Evolutionary conservation across 2,888 invertebrate species (phyloP).

Genomic region (Aporophyla lueneburgensis): DNA sequence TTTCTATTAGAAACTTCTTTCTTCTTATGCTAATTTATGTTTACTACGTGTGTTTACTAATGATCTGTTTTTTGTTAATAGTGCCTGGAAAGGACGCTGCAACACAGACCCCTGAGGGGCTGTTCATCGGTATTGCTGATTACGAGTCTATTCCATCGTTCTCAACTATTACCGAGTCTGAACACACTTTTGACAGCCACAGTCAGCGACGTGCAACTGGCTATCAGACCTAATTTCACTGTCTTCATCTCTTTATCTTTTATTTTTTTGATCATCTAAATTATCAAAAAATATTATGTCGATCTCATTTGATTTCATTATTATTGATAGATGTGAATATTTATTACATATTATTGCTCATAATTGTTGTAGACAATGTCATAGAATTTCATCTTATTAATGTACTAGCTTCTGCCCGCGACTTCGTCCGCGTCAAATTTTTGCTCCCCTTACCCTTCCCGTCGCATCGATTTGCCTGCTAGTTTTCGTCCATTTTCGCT

Average conservation of each 20-base stretch:
- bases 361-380: background rate
- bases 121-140: background rate
- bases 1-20: no score
- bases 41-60: background rate
- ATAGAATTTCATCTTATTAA: background rate
- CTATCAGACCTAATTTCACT: background rate
- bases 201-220: rapidly evolving
- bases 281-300: no score
- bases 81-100: background rate
- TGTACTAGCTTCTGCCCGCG: no score
- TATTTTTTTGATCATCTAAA: no score
- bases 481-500: no score
- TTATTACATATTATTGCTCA: background rate
- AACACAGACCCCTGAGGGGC: background rate
- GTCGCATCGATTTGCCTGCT: no score
- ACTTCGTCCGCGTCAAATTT: no score
- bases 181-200: background rate
- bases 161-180: background rate
- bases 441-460: no score
- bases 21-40: no score
- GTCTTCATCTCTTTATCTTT: background rate
- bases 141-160: background rate
- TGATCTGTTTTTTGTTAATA: slow-evolving; percentile 1
- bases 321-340: no score
- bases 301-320: no score